Conservation (phyloP, 2,888 invertebrate genomes). For the Eudemis profundana region DNA sequence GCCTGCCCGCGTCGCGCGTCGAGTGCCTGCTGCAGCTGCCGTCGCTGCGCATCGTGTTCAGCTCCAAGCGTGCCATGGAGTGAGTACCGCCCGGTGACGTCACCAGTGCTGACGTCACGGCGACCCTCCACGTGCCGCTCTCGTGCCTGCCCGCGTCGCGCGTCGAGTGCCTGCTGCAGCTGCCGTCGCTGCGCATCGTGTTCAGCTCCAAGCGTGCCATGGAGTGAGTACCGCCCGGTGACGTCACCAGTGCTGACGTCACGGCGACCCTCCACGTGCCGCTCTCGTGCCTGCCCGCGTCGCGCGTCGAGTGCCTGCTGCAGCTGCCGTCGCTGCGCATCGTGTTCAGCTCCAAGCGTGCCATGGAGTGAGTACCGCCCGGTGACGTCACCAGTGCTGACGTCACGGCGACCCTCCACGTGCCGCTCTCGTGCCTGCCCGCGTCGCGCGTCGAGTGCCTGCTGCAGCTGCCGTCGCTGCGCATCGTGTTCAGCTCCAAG, state of each 20-base stretch:
- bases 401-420: background rate
- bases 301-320: background rate
- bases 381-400: too few species aligned
- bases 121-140: constrained; percentile 97
- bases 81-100: constrained; percentile 93
- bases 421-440: too few species aligned
- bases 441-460: too few species aligned
- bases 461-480: too few species aligned
- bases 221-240: constrained; percentile 79
- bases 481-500: too few species aligned
- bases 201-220: constrained; percentile 96
- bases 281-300: background rate
- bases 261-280: background rate
- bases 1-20: background rate
- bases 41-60: background rate
- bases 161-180: constrained; percentile 97
- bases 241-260: background rate
- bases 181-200: constrained; percentile 98
- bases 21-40: background rate
- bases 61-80: background rate
- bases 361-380: background rate
- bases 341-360: background rate
- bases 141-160: constrained; percentile 97
- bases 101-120: constrained; percentile 98
- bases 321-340: background rate